A percentile compares a stretch with the other conserved stretches of the same genome.
Conservation (phyloP, 2,113 vertebrate species). For the Grammomys dolichurus region DNA sequence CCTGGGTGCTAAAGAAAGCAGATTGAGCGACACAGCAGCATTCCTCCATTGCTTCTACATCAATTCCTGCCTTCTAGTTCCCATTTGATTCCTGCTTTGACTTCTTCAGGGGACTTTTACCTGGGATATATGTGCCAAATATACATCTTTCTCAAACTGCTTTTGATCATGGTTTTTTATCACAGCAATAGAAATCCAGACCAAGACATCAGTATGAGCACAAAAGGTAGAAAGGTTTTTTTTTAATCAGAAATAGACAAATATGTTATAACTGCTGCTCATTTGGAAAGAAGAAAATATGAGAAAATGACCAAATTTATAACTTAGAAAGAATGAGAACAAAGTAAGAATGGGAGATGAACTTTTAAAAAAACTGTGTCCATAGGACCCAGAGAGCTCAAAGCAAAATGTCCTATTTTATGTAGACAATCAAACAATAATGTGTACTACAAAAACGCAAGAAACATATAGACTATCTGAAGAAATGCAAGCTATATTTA, state of each 20-base stretch:
- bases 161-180: background rate
- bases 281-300: background rate
- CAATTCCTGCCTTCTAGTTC: background rate
- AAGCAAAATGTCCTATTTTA: background rate
- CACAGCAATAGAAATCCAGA: background rate
- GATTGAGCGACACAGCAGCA: background rate
- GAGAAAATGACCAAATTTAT: background rate
- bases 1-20: background rate
- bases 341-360: background rate
- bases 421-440: background rate
- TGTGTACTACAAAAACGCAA: background rate
- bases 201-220: background rate
- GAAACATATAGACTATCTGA: background rate
- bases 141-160: background rate
- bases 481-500: background rate
- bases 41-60: background rate
- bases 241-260: background rate
- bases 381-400: background rate
- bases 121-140: no score
- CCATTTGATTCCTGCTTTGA: background rate
- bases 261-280: background rate
- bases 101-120: background rate
- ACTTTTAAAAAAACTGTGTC: background rate
- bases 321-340: background rate
- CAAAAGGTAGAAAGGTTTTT: background rate